Base-by-base conservation (phyloP, 2,797 vertebrate species). In the Lutjanus campechanus region DNA sequence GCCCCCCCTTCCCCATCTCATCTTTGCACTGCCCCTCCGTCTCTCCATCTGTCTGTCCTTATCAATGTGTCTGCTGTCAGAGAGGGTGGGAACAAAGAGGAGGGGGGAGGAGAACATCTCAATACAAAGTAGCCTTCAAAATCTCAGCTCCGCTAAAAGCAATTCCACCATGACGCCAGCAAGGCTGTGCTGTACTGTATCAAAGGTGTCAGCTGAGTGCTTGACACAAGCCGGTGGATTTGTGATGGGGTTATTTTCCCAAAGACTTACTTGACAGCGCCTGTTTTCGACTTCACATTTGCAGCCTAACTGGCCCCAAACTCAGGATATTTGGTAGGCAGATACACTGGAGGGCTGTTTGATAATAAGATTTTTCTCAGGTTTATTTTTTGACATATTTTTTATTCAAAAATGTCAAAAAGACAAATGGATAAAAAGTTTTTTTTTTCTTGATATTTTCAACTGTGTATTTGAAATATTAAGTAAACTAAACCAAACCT, bases 111-210 rank as follows among this genome's bases (percentile, higher is more conserved):
- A 75, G 83, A 87, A 92, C 69, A 82, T 91, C 84, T 91, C 82
- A 84, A 89, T 90, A 88, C 77, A 86, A 92, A 87, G 81, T 69
- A 85, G 85, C 77, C 81, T 85, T 90, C 74, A 84, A 84, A 88
- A 76, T 81, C 76, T 72, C 61, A 50, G 76, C 83, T 64, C 50
- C 69, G 63, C 75, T 84, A 79, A 89, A 89, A 88, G 82, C 73
- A 88, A 60, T 84, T 84, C 68, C 84, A 80, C 36, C 73, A 71
- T 83, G 80, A 84, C 50, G 36, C 62, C 76, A 56, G 58, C 76
- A n/a, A 75, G 76, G 82, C 77, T 68, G 71, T 81, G 85, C 75
- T 53, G 75, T 29, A 69, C 78, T 68, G 83, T 87, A 77, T 87
- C 69, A 88, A 84, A 85, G 76, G 80, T 92, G 85, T 91, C 86